Percentiles rank a stretch among this genome's conserved stretches.
Evolutionary conservation across 2,888 invertebrate genomes (phyloP).

Genomic region (Vanessa cardui): DNA sequence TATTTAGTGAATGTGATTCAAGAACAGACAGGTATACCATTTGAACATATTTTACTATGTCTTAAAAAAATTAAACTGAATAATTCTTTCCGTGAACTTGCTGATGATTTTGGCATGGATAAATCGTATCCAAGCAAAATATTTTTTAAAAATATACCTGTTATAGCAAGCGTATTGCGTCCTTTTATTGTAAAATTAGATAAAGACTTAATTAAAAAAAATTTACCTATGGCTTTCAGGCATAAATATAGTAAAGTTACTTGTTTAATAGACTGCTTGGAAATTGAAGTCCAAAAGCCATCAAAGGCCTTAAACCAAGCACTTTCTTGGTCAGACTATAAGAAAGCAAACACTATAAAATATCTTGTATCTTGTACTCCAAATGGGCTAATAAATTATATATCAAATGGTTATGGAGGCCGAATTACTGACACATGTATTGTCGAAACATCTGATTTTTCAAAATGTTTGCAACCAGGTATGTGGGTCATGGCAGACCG

Average conservation of each 20-base stretch:
- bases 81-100: constrained; percentile 26
- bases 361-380: not conserved
- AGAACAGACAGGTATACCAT: constrained; percentile 23
- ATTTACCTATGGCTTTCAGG: constrained; percentile 47
- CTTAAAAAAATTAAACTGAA: constrained; percentile 37
- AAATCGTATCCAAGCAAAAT: constrained; percentile 28
- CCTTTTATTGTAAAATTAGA: constrained; percentile 41
- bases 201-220: constrained; percentile 34
- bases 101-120: constrained; percentile 32
- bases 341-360: constrained; percentile 43
- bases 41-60: constrained; percentile 28
- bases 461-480: not conserved
- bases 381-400: not conserved
- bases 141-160: constrained; percentile 39
- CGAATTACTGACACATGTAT: not conserved
- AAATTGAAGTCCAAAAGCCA: constrained; percentile 58
- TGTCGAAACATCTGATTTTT: not conserved
- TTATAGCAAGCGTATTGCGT: constrained; percentile 40
- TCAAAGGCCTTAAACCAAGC: constrained; percentile 46
- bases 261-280: constrained; percentile 56
- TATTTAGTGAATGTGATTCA: constrained; percentile 31
- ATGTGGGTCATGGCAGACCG: not conserved
- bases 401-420: constrained; percentile 3
- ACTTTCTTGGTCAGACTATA: constrained; percentile 56
- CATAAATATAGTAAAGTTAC: constrained; percentile 46